Evolutionary conservation across 2,888 invertebrate species (phyloP).

Genomic region (Criorhina ranunculi): DNA sequence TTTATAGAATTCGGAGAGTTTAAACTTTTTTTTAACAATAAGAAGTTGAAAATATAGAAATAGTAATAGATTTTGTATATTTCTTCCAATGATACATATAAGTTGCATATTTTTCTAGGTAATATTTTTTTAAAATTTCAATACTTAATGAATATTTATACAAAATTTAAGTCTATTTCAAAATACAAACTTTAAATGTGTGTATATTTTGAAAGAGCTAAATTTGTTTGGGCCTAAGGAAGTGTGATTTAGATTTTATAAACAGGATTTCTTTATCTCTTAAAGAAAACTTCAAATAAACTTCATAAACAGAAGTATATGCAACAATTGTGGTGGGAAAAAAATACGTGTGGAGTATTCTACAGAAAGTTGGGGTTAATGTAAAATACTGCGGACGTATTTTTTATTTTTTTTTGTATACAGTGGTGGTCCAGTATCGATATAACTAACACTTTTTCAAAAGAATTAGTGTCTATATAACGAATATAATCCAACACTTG

Average conservation of each 20-base stretch:
- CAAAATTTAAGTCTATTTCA: constrained; percentile 44
- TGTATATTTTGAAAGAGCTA: constrained; percentile 46
- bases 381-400: constrained; percentile 59
- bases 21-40: background rate
- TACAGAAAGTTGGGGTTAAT: constrained; percentile 61
- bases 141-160: background rate
- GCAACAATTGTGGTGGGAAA: background rate
- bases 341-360: constrained; percentile 56
- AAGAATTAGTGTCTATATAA: no score
- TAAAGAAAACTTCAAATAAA: background rate
- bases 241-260: background rate
- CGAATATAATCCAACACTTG: no score
- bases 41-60: background rate
- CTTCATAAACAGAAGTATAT: constrained; percentile 3
- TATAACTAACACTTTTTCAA: no score
- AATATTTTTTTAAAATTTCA: background rate
- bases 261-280: background rate
- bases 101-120: background rate
- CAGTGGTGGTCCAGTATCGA: no score
- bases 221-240: constrained; percentile 25
- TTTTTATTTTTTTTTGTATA: background rate
- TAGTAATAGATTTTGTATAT: background rate
- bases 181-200: constrained; percentile 22
- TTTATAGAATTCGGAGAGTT: constrained; percentile 59
- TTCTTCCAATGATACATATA: background rate